Evolutionary conservation across 2,888 invertebrate species (phyloP).

Genomic region (Drosophila affinis): DNA sequence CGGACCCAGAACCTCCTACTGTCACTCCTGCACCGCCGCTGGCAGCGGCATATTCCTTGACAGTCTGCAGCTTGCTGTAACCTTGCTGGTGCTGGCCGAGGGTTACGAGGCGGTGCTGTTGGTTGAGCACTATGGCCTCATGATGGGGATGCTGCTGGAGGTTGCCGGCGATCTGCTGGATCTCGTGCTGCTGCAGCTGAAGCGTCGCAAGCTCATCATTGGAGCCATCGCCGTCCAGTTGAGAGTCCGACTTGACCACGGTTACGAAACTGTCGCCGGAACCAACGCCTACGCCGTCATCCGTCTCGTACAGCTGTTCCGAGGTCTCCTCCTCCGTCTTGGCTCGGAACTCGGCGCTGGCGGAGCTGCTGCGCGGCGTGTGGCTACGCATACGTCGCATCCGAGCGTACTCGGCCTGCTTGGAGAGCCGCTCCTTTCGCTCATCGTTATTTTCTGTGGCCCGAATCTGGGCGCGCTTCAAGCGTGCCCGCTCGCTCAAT

Average conservation of each 20-base stretch:
- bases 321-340: conserved; percentile 68
- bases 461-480: conserved; percentile 82
- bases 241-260: conserved; percentile 61
- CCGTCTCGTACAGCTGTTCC: conserved; percentile 80
- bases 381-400: conserved; percentile 82
- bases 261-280: conserved; percentile 53
- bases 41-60: conserved; percentile 21
- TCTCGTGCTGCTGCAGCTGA: conserved; percentile 67
- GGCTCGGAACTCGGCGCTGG: conserved; percentile 69
- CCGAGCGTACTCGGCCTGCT: conserved; percentile 83
- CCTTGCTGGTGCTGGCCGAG: conserved; percentile 71
- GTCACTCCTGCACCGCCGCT: conserved; percentile 40
- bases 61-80: conserved; percentile 58
- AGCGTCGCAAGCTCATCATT: conserved; percentile 58
- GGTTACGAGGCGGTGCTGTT: conserved; percentile 70
- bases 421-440: conserved; percentile 81
- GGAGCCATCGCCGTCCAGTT: conserved; percentile 60
- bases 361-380: conserved; percentile 79
- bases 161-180: conserved; percentile 60
- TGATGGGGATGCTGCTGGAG: conserved; percentile 71
- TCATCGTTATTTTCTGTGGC: conserved; percentile 81
- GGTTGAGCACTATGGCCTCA: conserved; percentile 67
- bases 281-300: conserved; percentile 43
- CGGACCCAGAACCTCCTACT: conserved; percentile 18
- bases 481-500: conserved; percentile 82